phyloP scores from a whole-genome alignment of 2,888 invertebrate genomes.

The Troglohyphantes excavatus region DNA sequence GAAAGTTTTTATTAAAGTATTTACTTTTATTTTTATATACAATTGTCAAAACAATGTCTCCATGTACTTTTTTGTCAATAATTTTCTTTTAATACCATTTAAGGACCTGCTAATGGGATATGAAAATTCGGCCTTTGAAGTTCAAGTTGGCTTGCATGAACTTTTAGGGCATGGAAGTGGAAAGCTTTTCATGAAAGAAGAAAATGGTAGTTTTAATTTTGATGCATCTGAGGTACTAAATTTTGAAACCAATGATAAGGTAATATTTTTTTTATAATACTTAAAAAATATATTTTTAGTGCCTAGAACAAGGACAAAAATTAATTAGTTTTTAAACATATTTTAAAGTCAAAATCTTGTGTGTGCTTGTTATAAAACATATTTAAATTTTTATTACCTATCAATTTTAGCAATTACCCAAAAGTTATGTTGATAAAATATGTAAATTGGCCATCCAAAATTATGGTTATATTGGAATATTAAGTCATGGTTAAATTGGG shows the following conservation, averaged over 20 bases:
- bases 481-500: no score
- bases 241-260: slow-evolving; percentile 82
- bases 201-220: slow-evolving; percentile 91
- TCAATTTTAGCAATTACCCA: not conserved
- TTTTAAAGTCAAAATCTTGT: not conserved
- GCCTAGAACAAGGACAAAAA: no score
- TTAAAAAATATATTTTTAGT: no score
- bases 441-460: no score
- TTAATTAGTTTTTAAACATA: no score
- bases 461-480: no score
- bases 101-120: slow-evolving; percentile 88
- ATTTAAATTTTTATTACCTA: not conserved
- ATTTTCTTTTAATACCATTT: not conserved
- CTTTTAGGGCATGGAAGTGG: slow-evolving; percentile 98
- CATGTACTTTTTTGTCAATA: not conserved
- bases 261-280: slow-evolving; percentile 53
- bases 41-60: no score
- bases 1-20: not conserved
- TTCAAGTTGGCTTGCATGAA: slow-evolving; percentile 96
- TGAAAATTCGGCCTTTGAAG: slow-evolving; percentile 92
- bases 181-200: slow-evolving; percentile 90
- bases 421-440: no score
- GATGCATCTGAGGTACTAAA: slow-evolving; percentile 85
- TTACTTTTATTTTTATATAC: not conserved
- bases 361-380: not conserved